Conservation (phyloP, 2,113 vertebrate genomes). For the Epinephelus lanceolatus region DNA sequence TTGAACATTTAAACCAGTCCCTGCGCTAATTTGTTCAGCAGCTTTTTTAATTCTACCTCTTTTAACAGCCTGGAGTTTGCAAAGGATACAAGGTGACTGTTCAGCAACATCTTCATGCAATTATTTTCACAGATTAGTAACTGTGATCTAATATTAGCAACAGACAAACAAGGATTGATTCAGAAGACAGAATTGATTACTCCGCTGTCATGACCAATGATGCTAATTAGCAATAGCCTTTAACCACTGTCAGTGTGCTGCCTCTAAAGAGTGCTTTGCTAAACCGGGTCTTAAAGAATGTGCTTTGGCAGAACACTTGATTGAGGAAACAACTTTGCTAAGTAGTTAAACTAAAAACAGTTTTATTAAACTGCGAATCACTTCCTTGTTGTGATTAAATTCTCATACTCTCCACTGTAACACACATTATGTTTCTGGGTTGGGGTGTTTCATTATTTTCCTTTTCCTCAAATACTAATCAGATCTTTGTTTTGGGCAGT, state of each 20-base stretch:
- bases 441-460: background rate
- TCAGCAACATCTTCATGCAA: background rate
- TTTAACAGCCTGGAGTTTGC: background rate
- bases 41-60: background rate
- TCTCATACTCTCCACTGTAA: background rate
- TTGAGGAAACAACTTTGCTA: background rate
- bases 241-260: background rate
- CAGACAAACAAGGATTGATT: constrained; percentile 32
- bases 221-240: constrained; percentile 39
- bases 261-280: background rate
- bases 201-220: constrained; percentile 21
- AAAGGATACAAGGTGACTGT: background rate
- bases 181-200: constrained; percentile 25
- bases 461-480: background rate
- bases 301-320: background rate
- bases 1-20: background rate
- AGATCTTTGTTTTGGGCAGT: no score
- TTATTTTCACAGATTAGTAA: background rate
- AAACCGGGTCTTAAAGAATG: background rate
- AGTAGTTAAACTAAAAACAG: background rate
- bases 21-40: background rate
- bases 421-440: no score
- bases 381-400: background rate
- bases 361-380: background rate
- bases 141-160: constrained; percentile 21